Base-by-base conservation (phyloP, 2,888 invertebrate species). In the Trachelus stipa region DNA sequence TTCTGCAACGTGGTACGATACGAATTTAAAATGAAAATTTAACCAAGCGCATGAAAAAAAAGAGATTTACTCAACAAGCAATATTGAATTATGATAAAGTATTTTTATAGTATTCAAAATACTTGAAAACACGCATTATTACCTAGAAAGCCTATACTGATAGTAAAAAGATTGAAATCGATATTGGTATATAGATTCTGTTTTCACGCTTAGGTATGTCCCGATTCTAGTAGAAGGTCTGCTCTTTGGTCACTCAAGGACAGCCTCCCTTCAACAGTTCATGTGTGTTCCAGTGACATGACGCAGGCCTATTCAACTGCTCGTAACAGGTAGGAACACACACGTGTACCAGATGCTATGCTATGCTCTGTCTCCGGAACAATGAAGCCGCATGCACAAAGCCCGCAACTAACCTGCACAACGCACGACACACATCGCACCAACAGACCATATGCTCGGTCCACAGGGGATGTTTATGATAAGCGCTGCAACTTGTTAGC, bases 371-470 rank as follows among this genome's bases (percentile, higher is more conserved):
- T 77, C 75, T 68, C 74, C 69, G 34, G 81, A 74, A 86, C 84
- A 87, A 87, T 85, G 81, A 78, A 77, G 33, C 30, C 75, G 79
- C 79, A 40, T 77, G 77, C 73, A 82, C 84, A 84, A 84, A 83
- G 81, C 80, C 77, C 77, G 33, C 34, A 30, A 34, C 71, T 56
- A 76, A 82, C 80, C 78, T 74, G 34, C 23, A 84, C 79, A 79
- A 73, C 56, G 69, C 81, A 68, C 75, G 79, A 78, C 83, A 79
- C 6, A 71, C 71, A 71, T 31, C 12, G 71, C 12, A 71, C 33
- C 71, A 34, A 34, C 71, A 71, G 31, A 34, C 71, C 71, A 34
- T 34, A 34, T 34, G 71, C 34, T 33, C 9, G 34, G 71, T 31
- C 33, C 71, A 34, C 12, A 34, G 71, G 34, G 31, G 12, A 34